These are phyloP conservation scores for Diloba caeruleocephala DNA, from an alignment of 2,888 invertebrate species.

Conservation along the genomic window DNA sequence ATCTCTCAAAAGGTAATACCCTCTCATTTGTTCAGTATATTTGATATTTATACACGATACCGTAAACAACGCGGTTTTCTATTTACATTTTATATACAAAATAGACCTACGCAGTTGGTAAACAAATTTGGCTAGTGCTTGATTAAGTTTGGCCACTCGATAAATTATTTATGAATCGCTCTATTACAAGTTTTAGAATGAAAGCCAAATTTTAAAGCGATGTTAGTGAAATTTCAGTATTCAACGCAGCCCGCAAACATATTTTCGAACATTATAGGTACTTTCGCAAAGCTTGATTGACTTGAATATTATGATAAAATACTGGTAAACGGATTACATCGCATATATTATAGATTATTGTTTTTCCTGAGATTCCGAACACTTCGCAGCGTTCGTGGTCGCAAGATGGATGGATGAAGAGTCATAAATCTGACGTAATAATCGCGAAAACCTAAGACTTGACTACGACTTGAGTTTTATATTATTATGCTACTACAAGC, in stretches of 20 bases:
- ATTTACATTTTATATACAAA: slow-evolving; percentile 32
- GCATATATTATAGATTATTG: too few species aligned
- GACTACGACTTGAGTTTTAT: too few species aligned
- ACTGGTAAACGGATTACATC: too few species aligned
- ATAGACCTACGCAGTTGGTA: slow-evolving; percentile 22
- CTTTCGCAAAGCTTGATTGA: too few species aligned
- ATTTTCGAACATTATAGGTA: neutral
- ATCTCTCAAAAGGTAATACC: slow-evolving; percentile 77
- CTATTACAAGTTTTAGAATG: slow-evolving; percentile 32
- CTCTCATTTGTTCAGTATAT: slow-evolving; percentile 77
- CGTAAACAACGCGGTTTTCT: slow-evolving; percentile 59
- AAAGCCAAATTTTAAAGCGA: slow-evolving; percentile 30
- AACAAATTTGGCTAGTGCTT: slow-evolving; percentile 24
- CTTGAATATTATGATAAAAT: too few species aligned
- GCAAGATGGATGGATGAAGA: too few species aligned
- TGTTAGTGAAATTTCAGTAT: slow-evolving; percentile 10
- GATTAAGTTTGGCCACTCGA: slow-evolving; percentile 27
- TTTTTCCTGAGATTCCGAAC: too few species aligned
- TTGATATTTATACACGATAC: slow-evolving; percentile 73
- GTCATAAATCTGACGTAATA: too few species aligned
- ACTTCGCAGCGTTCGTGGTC: too few species aligned
- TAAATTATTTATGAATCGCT: slow-evolving; percentile 38
- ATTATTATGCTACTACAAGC: too few species aligned
- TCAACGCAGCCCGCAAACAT: slow-evolving; percentile 12
- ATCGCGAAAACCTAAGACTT: too few species aligned